These are phyloP conservation scores for Lycocerus yunnanus DNA, from an alignment of 2,888 invertebrate genomes.

Conservation along the genomic window DNA sequence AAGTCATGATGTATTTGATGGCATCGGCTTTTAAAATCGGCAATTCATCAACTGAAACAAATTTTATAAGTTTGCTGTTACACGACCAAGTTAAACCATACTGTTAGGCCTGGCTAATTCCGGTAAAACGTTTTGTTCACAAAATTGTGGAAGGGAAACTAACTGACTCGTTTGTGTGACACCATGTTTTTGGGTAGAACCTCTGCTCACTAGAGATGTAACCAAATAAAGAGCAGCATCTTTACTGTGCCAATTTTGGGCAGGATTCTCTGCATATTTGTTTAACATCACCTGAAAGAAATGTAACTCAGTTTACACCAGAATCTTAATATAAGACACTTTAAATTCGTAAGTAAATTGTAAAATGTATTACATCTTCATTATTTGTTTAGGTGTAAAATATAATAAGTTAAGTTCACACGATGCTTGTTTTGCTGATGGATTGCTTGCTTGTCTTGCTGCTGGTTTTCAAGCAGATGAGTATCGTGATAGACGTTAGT, in stretches of 20 bases:
- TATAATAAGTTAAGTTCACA: too few species aligned
- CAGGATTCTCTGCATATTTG: slow-evolving; percentile 77
- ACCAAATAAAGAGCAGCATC: slow-evolving; percentile 97
- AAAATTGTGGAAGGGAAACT: slow-evolving; percentile 90
- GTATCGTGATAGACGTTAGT: too few species aligned
- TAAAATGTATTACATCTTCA: too few species aligned
- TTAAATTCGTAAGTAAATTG: too few species aligned
- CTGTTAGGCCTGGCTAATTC: slow-evolving; percentile 79
- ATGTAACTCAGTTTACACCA: neutral
- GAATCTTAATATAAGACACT: too few species aligned
- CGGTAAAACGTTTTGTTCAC: slow-evolving; percentile 80
- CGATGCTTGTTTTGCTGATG: too few species aligned
- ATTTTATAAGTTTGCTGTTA: slow-evolving; percentile 14
- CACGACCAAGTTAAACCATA: slow-evolving; percentile 50
- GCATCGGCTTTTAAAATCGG: slow-evolving; percentile 96
- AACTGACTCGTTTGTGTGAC: slow-evolving; percentile 89
- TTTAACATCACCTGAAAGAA: slow-evolving; percentile 69
- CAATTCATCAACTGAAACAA: slow-evolving; percentile 75
- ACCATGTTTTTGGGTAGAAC: slow-evolving; percentile 86
- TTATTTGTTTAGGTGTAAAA: too few species aligned
- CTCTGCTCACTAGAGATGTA: slow-evolving; percentile 90
- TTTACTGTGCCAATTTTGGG: slow-evolving; percentile 87
- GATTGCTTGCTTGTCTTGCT: too few species aligned
- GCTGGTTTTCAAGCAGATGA: too few species aligned
- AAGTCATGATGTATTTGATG: slow-evolving; percentile 95